A percentile compares a stretch with the other conserved stretches of the same genome.
phyloP scores from a whole-genome alignment of 2,113 vertebrate genomes.

The Neodon shergylaensis region DNA sequence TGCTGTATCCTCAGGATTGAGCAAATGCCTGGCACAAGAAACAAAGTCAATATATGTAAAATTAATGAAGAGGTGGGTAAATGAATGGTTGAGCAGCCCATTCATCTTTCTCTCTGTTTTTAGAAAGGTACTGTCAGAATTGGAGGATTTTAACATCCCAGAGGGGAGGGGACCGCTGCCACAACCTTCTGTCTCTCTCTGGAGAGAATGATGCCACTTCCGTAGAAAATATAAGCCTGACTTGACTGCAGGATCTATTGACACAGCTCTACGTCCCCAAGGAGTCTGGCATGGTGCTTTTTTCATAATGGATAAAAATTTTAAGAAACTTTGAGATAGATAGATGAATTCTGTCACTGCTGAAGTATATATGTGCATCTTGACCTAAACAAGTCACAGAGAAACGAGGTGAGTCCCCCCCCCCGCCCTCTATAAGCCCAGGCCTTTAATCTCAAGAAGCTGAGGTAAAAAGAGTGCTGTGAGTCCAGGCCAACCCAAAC shows the following conservation, averaged over 20 bases:
- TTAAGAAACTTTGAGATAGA: neutral
- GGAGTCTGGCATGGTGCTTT: neutral
- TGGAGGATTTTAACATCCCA: neutral
- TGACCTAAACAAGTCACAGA: neutral
- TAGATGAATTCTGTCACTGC: neutral
- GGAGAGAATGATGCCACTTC: fast-evolving
- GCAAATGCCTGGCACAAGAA: neutral
- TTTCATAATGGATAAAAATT: neutral
- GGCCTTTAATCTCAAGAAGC: neutral
- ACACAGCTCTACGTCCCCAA: neutral
- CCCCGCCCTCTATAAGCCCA: too few species aligned
- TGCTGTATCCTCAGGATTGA: neutral
- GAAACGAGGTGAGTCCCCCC: neutral
- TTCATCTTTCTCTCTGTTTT: neutral
- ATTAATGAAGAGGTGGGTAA: neutral
- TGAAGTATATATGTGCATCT: neutral
- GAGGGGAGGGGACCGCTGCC: neutral
- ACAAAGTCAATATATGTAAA: neutral
- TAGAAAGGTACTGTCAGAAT: neutral
- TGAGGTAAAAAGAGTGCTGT: neutral
- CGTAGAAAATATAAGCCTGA: neutral
- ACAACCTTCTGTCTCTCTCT: neutral
- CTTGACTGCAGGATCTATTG: neutral
- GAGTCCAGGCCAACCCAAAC: neutral
- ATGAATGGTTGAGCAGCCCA: neutral